These are phyloP conservation scores for Menidia beryllina DNA, from an alignment of 2,113 vertebrate species.

Conservation along the genomic window DNA sequence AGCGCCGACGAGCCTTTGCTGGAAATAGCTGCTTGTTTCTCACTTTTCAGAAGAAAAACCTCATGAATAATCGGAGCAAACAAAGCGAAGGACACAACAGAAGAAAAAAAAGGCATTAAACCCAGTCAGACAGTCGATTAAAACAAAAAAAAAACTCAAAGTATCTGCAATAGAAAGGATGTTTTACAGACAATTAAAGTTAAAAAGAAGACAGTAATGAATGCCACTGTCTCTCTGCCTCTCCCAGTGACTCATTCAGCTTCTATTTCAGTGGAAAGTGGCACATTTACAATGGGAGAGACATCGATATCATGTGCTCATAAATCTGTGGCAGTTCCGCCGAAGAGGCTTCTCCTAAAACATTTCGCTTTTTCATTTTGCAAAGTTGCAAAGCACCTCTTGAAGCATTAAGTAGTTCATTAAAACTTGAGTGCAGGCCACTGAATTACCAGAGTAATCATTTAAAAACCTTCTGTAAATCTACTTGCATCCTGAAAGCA, in stretches of 20 bases:
- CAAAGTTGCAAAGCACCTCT: not conserved
- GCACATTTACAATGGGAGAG: conserved; percentile 11
- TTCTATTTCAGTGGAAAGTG: conserved; percentile 35
- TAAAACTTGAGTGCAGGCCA: not conserved
- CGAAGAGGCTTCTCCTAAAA: conserved; percentile 6
- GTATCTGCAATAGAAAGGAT: conserved; percentile 30
- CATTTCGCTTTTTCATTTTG: not conserved
- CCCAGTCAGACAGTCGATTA: conserved; percentile 1
- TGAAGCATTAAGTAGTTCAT: not conserved
- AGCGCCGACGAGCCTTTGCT: no score
- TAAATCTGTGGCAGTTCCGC: not conserved
- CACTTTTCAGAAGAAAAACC: no score
- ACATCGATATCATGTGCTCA: conserved; percentile 16
- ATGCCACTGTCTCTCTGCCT: conserved; percentile 8
- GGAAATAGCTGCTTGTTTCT: no score
- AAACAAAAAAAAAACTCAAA: not conserved
- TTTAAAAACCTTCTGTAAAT: not conserved
- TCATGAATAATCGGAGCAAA: no score
- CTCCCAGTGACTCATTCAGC: conserved; percentile 31
- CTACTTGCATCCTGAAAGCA: no score
- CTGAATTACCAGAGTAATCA: no score
- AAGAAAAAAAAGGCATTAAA: no score
- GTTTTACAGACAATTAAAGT: no score
- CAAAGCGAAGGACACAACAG: no score
- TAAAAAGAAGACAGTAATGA: conserved; percentile 26